Conservation (phyloP, 2,888 invertebrate genomes). For the Omphaloscelis lunosa region DNA sequence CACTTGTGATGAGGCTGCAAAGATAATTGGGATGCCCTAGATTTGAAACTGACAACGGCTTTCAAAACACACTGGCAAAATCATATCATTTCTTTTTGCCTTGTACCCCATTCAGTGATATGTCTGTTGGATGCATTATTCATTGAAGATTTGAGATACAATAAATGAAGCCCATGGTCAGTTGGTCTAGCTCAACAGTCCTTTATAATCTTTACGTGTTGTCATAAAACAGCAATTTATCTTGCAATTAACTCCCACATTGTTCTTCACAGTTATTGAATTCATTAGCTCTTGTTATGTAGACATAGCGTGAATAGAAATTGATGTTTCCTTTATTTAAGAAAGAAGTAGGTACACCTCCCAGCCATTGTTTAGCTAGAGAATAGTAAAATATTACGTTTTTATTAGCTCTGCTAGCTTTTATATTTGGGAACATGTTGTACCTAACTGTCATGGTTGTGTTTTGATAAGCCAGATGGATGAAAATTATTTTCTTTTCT, state of each 20-base stretch:
- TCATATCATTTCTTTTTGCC: too few species aligned
- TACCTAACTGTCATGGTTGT: neutral
- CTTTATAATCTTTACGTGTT: conserved; percentile 7
- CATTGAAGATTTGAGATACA: conserved; percentile 3
- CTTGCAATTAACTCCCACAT: conserved; percentile 34
- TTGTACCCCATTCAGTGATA: neutral
- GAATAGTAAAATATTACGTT: conserved; percentile 16
- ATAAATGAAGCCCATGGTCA: conserved; percentile 17
- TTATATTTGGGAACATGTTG: conserved; percentile 8
- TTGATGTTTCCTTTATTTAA: conserved; percentile 16
- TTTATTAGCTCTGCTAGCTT: conserved; percentile 18
- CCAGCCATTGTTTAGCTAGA: conserved; percentile 30
- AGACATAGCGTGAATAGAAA: conserved; percentile 52
- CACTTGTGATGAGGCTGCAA: neutral
- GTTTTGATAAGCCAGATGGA: neutral
- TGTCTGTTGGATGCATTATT: neutral
- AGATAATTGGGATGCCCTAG: conserved; percentile 20
- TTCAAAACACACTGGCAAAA: too few species aligned
- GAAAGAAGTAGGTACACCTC: conserved; percentile 12
- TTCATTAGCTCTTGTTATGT: conserved; percentile 41
- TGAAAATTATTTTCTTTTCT: neutral
- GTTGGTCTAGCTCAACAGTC: neutral
- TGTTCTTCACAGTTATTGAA: conserved; percentile 30
- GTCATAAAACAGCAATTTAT: conserved; percentile 24
- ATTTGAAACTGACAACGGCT: too few species aligned